phyloP scores from a whole-genome alignment of 2,888 invertebrate genomes.

The Liodrosophila aerea region DNA sequence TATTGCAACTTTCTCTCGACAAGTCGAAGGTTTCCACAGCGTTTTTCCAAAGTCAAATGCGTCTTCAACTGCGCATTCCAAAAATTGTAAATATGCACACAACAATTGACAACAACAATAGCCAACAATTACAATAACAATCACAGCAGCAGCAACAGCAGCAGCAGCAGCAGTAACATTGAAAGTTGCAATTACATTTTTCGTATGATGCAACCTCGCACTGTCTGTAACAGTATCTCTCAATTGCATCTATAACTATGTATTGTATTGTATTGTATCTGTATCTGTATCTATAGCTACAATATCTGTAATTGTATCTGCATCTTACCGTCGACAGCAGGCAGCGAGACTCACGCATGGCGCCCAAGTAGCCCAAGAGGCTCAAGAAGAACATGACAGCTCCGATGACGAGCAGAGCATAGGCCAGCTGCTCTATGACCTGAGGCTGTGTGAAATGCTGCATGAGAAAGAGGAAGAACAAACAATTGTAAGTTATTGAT shows the following conservation, averaged over 20 bases:
- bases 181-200: slow-evolving; percentile 26
- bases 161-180: slow-evolving; percentile 12
- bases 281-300: slow-evolving; percentile 4
- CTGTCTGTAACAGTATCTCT: neutral
- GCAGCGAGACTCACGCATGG: slow-evolving; percentile 87
- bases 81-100: slow-evolving; percentile 43
- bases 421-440: slow-evolving; percentile 87
- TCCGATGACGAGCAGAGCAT: slow-evolving; percentile 87
- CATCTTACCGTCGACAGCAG: slow-evolving; percentile 86
- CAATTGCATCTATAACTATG: neutral
- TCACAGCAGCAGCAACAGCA: slow-evolving; percentile 1
- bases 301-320: slow-evolving; percentile 6
- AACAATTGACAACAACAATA: slow-evolving; percentile 27
- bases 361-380: slow-evolving; percentile 88
- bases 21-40: slow-evolving; percentile 13
- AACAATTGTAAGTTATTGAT: slow-evolving; percentile 12
- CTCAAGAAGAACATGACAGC: slow-evolving; percentile 88
- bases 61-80: slow-evolving; percentile 1
- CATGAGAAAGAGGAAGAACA: slow-evolving; percentile 41
- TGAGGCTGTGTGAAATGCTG: slow-evolving; percentile 85
- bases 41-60: slow-evolving; percentile 46
- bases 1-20: slow-evolving; percentile 52
- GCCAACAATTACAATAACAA: slow-evolving; percentile 7
- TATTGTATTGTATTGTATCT: slow-evolving; percentile 14
- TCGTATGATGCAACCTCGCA: slow-evolving; percentile 40